Conservation (phyloP, 2,888 invertebrate species). For the Eilema depressum region DNA sequence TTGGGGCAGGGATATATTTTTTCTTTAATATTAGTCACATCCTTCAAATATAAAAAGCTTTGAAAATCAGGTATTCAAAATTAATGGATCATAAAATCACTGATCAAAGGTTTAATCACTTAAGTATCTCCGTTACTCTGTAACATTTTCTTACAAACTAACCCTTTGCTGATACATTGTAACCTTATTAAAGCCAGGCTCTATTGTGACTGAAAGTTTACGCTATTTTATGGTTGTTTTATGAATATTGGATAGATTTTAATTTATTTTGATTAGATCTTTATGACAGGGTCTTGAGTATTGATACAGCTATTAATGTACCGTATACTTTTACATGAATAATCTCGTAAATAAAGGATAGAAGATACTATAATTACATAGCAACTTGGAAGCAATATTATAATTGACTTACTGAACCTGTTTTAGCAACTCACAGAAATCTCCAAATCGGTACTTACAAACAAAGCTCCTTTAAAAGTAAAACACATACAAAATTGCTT, state of each 20-base stretch:
- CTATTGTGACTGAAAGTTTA: constrained; percentile 30
- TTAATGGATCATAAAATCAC: constrained; percentile 31
- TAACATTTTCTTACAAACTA: constrained; percentile 13
- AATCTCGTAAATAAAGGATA: not conserved
- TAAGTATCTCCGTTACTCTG: constrained; percentile 10
- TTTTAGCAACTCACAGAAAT: not conserved
- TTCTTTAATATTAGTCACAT: not conserved
- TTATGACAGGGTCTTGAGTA: not conserved
- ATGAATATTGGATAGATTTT: constrained; percentile 33
- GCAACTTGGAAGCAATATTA: too few species aligned
- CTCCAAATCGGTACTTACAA: not conserved
- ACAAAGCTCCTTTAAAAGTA: not conserved
- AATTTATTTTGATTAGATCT: not conserved
- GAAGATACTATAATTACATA: too few species aligned
- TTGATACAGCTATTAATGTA: not conserved
- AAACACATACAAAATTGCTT: not conserved
- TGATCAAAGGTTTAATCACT: constrained; percentile 29
- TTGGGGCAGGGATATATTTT: not conserved
- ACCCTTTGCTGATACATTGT: constrained; percentile 16
- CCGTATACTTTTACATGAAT: not conserved
- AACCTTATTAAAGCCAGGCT: constrained; percentile 14
- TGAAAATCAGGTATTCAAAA: constrained; percentile 10
- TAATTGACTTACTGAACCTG: not conserved
- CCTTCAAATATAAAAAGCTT: not conserved
- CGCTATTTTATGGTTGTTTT: constrained; percentile 36